phyloP scores from a whole-genome alignment of 2,888 invertebrate genomes.

The Ochlodes sylvanus region DNA sequence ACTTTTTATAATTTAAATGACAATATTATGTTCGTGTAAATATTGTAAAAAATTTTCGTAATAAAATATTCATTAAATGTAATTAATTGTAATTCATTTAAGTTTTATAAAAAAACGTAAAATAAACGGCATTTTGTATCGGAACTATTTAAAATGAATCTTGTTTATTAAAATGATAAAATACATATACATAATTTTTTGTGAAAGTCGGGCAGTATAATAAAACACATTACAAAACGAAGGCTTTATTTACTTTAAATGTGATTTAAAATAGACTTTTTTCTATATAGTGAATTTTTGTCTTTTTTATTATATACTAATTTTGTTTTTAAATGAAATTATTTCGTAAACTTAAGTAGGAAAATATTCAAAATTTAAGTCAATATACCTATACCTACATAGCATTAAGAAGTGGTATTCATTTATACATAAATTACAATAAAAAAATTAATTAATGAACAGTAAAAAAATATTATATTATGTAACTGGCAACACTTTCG shows the following conservation, averaged over 20 bases:
- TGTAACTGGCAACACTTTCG: slow-evolving; percentile 30
- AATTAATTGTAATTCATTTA: background rate
- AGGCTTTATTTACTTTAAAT: slow-evolving; percentile 17
- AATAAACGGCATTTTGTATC: too few relatives aligned
- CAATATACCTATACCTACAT: slow-evolving; percentile 4
- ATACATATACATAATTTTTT: background rate
- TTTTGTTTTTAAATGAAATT: slow-evolving; percentile 8
- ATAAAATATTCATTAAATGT: background rate
- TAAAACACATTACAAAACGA: slow-evolving; percentile 7
- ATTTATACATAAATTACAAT: background rate
- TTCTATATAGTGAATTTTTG: background rate
- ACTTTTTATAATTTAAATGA: background rate
- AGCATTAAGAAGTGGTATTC: slow-evolving; percentile 10
- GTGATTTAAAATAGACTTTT: slow-evolving; percentile 13
- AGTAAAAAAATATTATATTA: slow-evolving; percentile 5
- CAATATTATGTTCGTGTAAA: background rate
- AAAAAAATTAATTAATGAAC: slow-evolving; percentile 1
- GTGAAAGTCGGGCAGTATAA: background rate
- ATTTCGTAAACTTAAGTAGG: slow-evolving; percentile 15
- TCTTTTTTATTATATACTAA: background rate
- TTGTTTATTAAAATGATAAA: background rate
- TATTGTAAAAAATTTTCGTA: background rate
- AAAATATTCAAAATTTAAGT: slow-evolving; percentile 17
- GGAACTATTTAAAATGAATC: too few relatives aligned
- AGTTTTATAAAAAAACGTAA: background rate